Conservation (phyloP, 1,140 invertebrate species). For the Drosophila neocordata region DNA sequence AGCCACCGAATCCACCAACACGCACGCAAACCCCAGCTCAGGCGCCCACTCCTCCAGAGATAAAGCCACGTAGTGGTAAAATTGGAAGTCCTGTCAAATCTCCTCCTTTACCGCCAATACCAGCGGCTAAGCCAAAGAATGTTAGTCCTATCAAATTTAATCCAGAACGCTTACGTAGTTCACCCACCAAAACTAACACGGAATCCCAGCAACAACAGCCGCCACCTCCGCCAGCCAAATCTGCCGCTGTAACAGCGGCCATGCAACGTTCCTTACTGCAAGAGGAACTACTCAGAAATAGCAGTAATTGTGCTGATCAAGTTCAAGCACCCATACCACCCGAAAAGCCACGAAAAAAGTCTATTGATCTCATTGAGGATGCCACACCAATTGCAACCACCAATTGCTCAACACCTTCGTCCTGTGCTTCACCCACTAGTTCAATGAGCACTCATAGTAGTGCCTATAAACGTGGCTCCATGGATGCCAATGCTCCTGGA, state of each 20-base stretch:
- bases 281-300: slow-evolving; percentile 48
- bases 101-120: slow-evolving; percentile 80
- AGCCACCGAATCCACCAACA: slow-evolving; percentile 53
- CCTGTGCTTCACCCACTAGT: slow-evolving; percentile 61
- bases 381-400: slow-evolving; percentile 33
- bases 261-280: slow-evolving; percentile 66
- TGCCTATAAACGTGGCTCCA: slow-evolving; percentile 63
- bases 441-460: slow-evolving; percentile 46
- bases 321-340: slow-evolving; percentile 65
- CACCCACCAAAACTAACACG: slow-evolving; percentile 72
- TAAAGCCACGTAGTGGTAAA: slow-evolving; percentile 76
- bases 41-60: slow-evolving; percentile 61
- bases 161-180: slow-evolving; percentile 58
- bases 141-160: slow-evolving; percentile 73
- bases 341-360: slow-evolving; percentile 79
- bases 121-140: slow-evolving; percentile 75
- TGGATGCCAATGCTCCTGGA: slow-evolving; percentile 43
- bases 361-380: slow-evolving; percentile 77
- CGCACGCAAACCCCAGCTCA: slow-evolving; percentile 34
- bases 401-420: slow-evolving; percentile 50
- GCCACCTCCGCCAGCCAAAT: slow-evolving; percentile 75
- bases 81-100: slow-evolving; percentile 79
- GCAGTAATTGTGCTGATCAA: slow-evolving; percentile 7
- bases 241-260: slow-evolving; percentile 70
- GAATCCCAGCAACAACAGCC: slow-evolving; percentile 48